Conservation (phyloP, 2,888 invertebrate genomes). For the Scaptomyza parva region DNA sequence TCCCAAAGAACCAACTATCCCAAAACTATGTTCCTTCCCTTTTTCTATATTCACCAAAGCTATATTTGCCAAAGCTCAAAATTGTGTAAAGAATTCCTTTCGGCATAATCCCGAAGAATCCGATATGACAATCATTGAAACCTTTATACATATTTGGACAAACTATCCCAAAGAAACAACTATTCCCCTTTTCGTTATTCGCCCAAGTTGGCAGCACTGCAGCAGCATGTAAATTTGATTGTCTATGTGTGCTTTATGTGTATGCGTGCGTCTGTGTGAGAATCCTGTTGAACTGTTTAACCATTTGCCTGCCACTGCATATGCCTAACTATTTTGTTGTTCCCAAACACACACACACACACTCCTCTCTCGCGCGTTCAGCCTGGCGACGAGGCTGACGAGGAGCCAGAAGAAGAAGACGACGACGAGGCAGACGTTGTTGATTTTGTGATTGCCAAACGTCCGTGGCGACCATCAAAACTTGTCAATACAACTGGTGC, state of each 20-base stretch:
- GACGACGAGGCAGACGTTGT: slow-evolving; percentile 68
- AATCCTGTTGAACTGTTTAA: slow-evolving; percentile 38
- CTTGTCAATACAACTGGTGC: slow-evolving; percentile 35
- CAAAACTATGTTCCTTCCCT: no score
- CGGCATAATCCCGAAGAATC: no score
- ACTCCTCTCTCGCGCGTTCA: slow-evolving; percentile 35
- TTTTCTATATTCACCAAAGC: no score
- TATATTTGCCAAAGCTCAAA: no score
- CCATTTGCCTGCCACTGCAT: slow-evolving; percentile 47
- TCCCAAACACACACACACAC: slow-evolving; percentile 12
- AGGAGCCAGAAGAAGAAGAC: slow-evolving; percentile 73
- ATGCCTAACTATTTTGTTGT: slow-evolving; percentile 55
- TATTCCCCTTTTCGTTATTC: background rate
- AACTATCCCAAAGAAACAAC: background rate
- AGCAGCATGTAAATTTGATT: slow-evolving; percentile 42
- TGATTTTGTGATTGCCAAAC: slow-evolving; percentile 70
- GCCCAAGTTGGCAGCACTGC: slow-evolving; percentile 65
- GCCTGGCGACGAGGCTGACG: slow-evolving; percentile 83
- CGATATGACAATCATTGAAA: no score
- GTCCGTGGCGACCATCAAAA: slow-evolving; percentile 69
- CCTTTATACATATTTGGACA: no score
- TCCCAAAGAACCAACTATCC: no score
- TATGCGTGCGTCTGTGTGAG: slow-evolving; percentile 25
- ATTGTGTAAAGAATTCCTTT: no score
- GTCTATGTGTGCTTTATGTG: slow-evolving; percentile 17